Evolutionary conservation across 2,113 vertebrate genomes (phyloP).

Genomic region (Ophiodon elongatus): DNA sequence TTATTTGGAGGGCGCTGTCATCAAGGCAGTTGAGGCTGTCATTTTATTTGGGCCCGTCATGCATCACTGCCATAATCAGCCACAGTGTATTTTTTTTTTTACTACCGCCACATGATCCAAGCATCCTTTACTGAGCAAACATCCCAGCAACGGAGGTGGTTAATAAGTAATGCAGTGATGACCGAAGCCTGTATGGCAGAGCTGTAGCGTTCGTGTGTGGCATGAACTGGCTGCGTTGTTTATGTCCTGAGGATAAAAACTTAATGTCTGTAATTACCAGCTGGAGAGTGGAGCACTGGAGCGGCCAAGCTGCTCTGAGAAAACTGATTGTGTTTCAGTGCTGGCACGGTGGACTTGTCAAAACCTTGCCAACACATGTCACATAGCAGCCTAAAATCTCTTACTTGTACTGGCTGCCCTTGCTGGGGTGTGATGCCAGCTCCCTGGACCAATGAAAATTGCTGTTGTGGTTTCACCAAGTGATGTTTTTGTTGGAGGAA

Average conservation of each 20-base stretch:
- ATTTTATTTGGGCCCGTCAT: constrained; percentile 48
- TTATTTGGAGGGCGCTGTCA: constrained; percentile 61
- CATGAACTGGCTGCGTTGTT: constrained; percentile 52
- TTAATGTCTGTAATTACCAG: constrained; percentile 67
- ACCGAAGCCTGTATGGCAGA: constrained; percentile 28
- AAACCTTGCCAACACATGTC: constrained; percentile 58
- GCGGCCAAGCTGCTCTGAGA: constrained; percentile 49
- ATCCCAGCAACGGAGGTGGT: constrained; percentile 23
- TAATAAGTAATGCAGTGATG: constrained; percentile 51
- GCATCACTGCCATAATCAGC: constrained; percentile 44
- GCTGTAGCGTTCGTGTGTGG: constrained; percentile 54
- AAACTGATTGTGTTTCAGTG: constrained; percentile 63
- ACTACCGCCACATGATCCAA: constrained; percentile 23
- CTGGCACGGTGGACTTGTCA: constrained; percentile 62
- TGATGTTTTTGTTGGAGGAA: constrained; percentile 63
- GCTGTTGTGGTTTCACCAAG: constrained; percentile 57
- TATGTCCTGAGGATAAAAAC: constrained; percentile 64
- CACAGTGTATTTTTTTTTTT: constrained; percentile 18
- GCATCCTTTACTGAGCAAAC: constrained; percentile 22
- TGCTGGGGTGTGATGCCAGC: constrained; percentile 23
- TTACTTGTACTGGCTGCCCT: constrained; percentile 54
- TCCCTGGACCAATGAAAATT: constrained; percentile 39
- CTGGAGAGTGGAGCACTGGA: constrained; percentile 53
- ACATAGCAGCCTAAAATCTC: constrained; percentile 58
- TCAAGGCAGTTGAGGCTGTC: constrained; percentile 42